Base-by-base conservation (phyloP, 2,888 invertebrate species). In the Patella depressa region DNA sequence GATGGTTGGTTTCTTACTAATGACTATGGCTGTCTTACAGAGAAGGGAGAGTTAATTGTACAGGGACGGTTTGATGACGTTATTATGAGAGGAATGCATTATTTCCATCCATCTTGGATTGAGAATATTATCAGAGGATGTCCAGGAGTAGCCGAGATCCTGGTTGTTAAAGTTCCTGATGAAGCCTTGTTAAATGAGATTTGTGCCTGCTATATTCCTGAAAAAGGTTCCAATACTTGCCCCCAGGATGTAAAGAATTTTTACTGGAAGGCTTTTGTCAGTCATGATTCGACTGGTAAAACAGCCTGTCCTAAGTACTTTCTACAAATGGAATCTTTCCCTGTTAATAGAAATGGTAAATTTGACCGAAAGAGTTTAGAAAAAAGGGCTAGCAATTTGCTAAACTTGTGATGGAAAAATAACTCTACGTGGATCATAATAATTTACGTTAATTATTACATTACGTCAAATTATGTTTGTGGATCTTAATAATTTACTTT, bases 41-140 rank as follows among this genome's bases (percentile, higher is more conserved):
- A 65, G 0, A 17, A 74, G 2, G 80, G 76, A 1, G 53, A 71
- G 2, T 71, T 80, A 24, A 77, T 65, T 24, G 71, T 80, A 15
- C 11, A 78, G 15, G 74, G 80, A 15, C 73, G 80, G 24, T 53
- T 45, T 15, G 54, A 19, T 2, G 78, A 78, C 55, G 73, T 45
- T 54, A 80, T 80, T 71, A 59, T 65, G 54, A 70, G 75, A 17
- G 80, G 76, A 3, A 72, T 53, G 15, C 53, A 53, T 69, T 53
- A 73, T 24, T 53, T 75, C 9, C 70, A 80, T 34, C 80, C 80
- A 2, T 73, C 69, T 17, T 78, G 75, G 77, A 53, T 80, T 65
- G 80, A 80, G 45, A 17, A 59, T 11, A 59, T 74, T 14, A 75
- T 80, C 73, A 72, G 53, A 74, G 54, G 71, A 53, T 55, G 70